Conservation (phyloP, 2,113 vertebrate genomes). For the Mustela nigripes region DNA sequence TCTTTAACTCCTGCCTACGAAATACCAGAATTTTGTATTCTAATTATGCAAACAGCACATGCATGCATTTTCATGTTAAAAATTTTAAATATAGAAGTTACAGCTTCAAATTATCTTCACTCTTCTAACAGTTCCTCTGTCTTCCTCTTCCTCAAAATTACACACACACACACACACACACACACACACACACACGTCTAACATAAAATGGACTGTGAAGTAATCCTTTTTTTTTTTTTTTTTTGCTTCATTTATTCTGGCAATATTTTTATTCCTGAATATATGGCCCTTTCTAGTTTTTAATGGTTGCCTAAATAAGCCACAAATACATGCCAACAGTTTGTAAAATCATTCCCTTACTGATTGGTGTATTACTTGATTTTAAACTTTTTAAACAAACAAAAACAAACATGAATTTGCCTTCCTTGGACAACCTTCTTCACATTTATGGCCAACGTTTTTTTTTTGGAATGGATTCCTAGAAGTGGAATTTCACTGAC, state of each 20-base stretch:
- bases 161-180: neutral
- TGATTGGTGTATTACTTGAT: neutral
- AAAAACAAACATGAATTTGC: neutral
- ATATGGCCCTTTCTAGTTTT: neutral
- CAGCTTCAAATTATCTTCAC: neutral
- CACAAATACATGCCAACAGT: neutral
- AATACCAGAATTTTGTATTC: constrained; percentile 28
- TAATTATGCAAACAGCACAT: neutral
- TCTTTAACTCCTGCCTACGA: neutral
- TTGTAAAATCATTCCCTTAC: constrained; percentile 10
- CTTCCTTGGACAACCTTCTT: neutral
- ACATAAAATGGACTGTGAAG: neutral
- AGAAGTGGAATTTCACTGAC: constrained; percentile 1
- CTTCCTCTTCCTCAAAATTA: neutral
- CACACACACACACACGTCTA: neutral
- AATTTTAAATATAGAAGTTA: neutral
- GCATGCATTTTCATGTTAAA: neutral
- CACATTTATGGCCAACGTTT: neutral
- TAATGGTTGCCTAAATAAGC: neutral
- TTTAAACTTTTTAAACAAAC: constrained; percentile 36
- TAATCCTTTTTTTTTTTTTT: neutral
- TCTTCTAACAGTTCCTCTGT: neutral
- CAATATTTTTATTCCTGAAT: neutral
- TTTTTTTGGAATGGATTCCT: neutral
- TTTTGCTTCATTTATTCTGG: neutral